phyloP scores from a whole-genome alignment of 1,140 invertebrate genomes.

The Drosophila albomicans region DNA sequence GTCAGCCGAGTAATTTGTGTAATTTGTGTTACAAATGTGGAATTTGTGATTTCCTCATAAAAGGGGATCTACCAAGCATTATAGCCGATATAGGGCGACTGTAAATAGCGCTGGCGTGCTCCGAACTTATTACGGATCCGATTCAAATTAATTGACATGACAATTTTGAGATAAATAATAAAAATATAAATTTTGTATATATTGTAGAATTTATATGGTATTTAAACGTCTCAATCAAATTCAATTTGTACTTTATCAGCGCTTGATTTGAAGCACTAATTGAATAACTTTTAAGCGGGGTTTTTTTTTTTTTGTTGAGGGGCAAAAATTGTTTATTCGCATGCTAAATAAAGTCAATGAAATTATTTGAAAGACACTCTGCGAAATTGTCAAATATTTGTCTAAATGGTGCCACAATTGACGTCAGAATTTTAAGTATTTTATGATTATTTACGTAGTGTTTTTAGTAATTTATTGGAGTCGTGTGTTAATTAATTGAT shows the following conservation, averaged over 20 bases:
- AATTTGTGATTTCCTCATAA: neutral
- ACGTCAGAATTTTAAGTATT: constrained; percentile 32
- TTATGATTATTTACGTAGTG: constrained; percentile 1
- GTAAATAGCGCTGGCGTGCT: constrained; percentile 9
- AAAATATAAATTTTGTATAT: neutral
- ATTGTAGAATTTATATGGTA: neutral
- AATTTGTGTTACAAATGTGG: neutral
- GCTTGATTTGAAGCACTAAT: constrained; percentile 68
- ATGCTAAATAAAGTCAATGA: constrained; percentile 66
- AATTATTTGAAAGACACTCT: constrained; percentile 38
- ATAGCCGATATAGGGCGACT: neutral
- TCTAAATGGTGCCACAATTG: constrained; percentile 33
- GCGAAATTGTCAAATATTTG: constrained; percentile 11
- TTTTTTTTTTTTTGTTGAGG: neutral
- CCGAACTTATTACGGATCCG: constrained; percentile 8
- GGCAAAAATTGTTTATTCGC: constrained; percentile 58
- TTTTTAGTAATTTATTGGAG: neutral
- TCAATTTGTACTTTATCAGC: constrained; percentile 63
- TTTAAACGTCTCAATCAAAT: constrained; percentile 52
- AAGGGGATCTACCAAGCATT: neutral
- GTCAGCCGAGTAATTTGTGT: neutral
- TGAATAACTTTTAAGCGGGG: constrained; percentile 48
- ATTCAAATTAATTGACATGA: constrained; percentile 45
- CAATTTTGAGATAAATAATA: constrained; percentile 7
- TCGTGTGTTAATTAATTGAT: constrained; percentile 21